phyloP scores from a whole-genome alignment of 2,113 vertebrate genomes.

The Tautogolabrus adspersus region DNA sequence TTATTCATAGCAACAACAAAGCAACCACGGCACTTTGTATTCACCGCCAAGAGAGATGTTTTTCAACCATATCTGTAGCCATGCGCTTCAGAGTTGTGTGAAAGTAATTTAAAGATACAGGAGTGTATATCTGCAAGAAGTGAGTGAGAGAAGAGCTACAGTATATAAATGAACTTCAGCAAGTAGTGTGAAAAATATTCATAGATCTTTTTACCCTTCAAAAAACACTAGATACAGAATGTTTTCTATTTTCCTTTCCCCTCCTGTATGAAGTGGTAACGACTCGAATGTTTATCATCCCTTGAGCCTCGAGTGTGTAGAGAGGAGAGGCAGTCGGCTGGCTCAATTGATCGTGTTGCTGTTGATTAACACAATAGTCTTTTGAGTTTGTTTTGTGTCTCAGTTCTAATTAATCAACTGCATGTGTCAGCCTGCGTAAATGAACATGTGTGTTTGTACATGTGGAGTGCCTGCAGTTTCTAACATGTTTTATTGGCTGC shows the following conservation, averaged over 20 bases:
- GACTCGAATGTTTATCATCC: background rate
- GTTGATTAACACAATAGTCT: conserved; percentile 11
- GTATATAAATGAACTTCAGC: conserved; percentile 25
- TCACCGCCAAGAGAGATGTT: background rate
- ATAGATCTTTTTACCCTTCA: conserved; percentile 27
- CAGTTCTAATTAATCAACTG: background rate
- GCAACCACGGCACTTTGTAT: conserved; percentile 13
- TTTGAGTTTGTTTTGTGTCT: background rate
- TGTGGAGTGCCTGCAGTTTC: background rate
- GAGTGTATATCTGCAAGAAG: conserved; percentile 18
- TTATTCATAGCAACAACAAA: conserved; percentile 39
- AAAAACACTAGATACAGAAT: conserved; percentile 6
- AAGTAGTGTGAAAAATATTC: conserved; percentile 53
- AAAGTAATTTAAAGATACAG: conserved; percentile 46
- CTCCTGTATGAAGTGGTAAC: background rate
- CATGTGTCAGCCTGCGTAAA: background rate
- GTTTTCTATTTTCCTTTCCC: background rate
- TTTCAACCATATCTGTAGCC: conserved; percentile 27
- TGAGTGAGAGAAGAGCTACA: conserved; percentile 10
- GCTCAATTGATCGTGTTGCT: conserved; percentile 9
- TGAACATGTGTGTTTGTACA: background rate
- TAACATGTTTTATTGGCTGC: background rate
- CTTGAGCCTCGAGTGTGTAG: background rate
- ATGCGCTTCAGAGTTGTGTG: conserved; percentile 15
- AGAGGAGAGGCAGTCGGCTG: background rate